These are phyloP conservation scores for Cynaeus angustus DNA, from an alignment of 2,888 invertebrate species.

Conservation along the genomic window DNA sequence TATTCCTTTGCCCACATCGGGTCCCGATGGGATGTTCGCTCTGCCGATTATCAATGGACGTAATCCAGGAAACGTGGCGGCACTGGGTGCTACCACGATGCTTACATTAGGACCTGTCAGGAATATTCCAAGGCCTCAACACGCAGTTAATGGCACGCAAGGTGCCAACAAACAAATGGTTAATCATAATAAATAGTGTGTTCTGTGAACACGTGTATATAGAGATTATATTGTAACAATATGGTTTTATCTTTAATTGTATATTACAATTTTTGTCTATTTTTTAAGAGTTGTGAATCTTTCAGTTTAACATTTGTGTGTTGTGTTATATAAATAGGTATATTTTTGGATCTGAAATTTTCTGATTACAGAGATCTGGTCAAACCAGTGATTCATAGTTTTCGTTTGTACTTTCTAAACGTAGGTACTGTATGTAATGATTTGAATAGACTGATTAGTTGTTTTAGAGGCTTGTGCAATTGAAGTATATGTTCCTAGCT, in stretches of 20 bases:
- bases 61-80: constrained; percentile 67
- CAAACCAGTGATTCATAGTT: neutral
- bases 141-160: constrained; percentile 42
- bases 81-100: constrained; percentile 81
- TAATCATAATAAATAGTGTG: constrained; percentile 48
- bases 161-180: constrained; percentile 49
- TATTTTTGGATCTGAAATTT: neutral
- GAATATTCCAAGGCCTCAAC: constrained; percentile 61
- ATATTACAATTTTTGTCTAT: constrained; percentile 41
- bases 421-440: constrained; percentile 5
- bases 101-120: constrained; percentile 82
- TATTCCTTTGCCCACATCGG: constrained; percentile 80
- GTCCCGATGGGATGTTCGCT: constrained; percentile 77
- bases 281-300: neutral
- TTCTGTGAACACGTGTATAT: constrained; percentile 50
- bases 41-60: constrained; percentile 76
- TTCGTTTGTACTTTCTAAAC: neutral
- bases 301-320: neutral
- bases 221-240: constrained; percentile 44
- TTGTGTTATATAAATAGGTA: neutral
- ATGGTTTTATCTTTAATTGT: constrained; percentile 38
- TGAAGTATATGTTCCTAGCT: constrained; percentile 25
- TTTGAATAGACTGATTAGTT: constrained; percentile 40
- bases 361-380: constrained; percentile 4
- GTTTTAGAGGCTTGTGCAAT: constrained; percentile 24